Evolutionary conservation across 1,140 invertebrate genomes (phyloP).

Genomic region (Cydia splendana): DNA sequence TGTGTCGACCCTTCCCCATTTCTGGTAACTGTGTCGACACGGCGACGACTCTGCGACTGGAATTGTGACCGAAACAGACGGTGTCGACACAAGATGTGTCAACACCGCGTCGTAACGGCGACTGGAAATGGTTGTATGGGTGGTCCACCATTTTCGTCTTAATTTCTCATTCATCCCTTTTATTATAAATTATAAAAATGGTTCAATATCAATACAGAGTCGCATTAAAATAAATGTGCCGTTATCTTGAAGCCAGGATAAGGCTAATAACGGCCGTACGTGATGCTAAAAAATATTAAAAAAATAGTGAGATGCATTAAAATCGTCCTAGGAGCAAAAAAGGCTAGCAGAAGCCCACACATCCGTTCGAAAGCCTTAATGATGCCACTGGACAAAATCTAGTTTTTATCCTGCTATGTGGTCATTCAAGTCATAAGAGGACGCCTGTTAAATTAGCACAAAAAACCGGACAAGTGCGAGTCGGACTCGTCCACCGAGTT

Average conservation of each 20-base stretch:
- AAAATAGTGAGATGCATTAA: constrained; percentile 55
- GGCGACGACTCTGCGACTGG: no score
- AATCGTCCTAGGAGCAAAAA: constrained; percentile 64
- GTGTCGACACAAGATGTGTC: no score
- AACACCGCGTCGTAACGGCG: no score
- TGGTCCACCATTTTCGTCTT: no score
- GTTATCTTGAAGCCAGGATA: constrained; percentile 13
- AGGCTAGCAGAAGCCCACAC: constrained; percentile 56
- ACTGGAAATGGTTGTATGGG: no score
- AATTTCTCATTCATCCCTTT: no score
- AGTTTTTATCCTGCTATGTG: constrained; percentile 59
- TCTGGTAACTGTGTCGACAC: no score
- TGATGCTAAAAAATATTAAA: constrained; percentile 29
- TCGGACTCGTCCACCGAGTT: no score
- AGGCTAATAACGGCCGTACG: constrained; percentile 13
- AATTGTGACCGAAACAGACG: no score
- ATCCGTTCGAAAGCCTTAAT: constrained; percentile 67
- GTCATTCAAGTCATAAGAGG: constrained; percentile 46
- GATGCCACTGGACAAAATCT: constrained; percentile 65
- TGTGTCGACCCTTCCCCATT: no score
- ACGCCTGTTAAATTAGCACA: not conserved
- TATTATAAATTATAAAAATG: no score
- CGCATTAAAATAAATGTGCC: constrained; percentile 12
- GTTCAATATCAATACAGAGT: not conserved
- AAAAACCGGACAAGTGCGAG: no score